These are phyloP conservation scores for Hybognathus amarus DNA, from an alignment of 2,797 vertebrate genomes.

Conservation along the genomic window DNA sequence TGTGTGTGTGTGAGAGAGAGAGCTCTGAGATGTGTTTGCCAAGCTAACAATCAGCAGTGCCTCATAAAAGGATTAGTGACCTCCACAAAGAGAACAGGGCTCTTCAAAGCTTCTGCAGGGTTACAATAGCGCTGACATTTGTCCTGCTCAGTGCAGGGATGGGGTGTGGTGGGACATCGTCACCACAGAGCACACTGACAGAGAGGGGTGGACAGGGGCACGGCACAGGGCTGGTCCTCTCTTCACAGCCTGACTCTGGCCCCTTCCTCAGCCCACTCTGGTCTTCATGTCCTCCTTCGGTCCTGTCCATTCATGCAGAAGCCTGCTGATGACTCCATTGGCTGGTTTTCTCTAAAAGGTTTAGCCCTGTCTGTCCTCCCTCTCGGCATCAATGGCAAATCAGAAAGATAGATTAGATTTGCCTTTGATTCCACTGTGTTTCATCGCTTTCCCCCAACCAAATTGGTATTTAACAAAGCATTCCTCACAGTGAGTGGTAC, in stretches of 20 bases:
- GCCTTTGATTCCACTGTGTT: conserved; percentile 69
- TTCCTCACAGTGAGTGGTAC: conserved; percentile 55
- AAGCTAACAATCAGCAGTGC: conserved; percentile 75
- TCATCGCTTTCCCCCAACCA: conserved; percentile 57
- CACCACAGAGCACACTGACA: conserved; percentile 75
- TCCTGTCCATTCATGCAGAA: conserved; percentile 78
- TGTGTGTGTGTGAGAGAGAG: not conserved
- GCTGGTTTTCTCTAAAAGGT: conserved; percentile 64
- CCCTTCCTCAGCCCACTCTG: conserved; percentile 75
- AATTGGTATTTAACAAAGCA: conserved; percentile 69
- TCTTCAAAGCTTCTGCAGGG: conserved; percentile 81
- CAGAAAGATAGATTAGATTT: conserved; percentile 74
- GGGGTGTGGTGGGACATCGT: conserved; percentile 70
- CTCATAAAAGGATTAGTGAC: conserved; percentile 85
- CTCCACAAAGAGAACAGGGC: conserved; percentile 81
- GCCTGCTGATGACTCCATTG: conserved; percentile 89
- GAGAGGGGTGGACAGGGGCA: conserved; percentile 80
- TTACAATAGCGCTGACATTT: conserved; percentile 87
- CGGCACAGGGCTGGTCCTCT: conserved; percentile 74
- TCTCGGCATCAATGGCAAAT: conserved; percentile 70
- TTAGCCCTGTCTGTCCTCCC: conserved; percentile 61
- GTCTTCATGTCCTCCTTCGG: conserved; percentile 84
- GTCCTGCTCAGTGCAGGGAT: conserved; percentile 82
- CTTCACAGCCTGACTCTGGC: conserved; percentile 79
- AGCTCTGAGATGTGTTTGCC: conserved; percentile 56